Conservation (phyloP, 2,113 vertebrate genomes). For the Psammodynastes pulverulentus region DNA sequence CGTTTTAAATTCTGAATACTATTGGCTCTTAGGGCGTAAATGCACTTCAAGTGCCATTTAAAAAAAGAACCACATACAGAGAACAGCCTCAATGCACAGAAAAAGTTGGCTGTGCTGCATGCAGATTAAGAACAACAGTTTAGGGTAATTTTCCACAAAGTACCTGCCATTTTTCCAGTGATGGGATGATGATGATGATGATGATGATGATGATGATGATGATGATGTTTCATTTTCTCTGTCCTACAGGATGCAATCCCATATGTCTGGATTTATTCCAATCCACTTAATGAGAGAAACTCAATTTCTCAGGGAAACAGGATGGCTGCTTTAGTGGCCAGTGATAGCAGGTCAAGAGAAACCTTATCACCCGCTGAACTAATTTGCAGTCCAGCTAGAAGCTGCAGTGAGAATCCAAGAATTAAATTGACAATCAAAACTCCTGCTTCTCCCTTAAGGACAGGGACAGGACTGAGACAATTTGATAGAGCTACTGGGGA, state of each 20-base stretch:
- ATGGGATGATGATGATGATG: background rate
- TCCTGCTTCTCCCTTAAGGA: slow-evolving; percentile 28
- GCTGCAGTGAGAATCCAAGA: slow-evolving; percentile 11
- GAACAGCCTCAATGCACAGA: background rate
- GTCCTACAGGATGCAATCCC: background rate
- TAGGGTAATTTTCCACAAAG: background rate
- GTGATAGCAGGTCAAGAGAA: background rate
- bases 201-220: background rate
- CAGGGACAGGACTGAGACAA: slow-evolving; percentile 13
- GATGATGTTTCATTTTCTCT: slow-evolving; percentile 24
- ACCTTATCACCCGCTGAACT: slow-evolving; percentile 5
- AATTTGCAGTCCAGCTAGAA: slow-evolving; percentile 32
- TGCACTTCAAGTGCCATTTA: background rate
- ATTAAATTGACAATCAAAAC: slow-evolving; percentile 33
- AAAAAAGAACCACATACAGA: slow-evolving; percentile 17
- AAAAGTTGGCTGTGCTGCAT: background rate
- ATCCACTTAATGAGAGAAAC: slow-evolving; percentile 20
- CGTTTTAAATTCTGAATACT: slow-evolving; percentile 37
- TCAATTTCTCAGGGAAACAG: background rate
- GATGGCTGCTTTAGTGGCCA: slow-evolving; percentile 7
- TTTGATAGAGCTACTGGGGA: slow-evolving; percentile 35
- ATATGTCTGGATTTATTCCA: background rate
- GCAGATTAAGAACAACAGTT: slow-evolving; percentile 28
- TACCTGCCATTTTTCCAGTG: slow-evolving; percentile 11
- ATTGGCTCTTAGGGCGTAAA: slow-evolving; percentile 40